These are phyloP conservation scores for Sander lucioperca DNA, from an alignment of 2,113 vertebrate species.

Conservation along the genomic window DNA sequence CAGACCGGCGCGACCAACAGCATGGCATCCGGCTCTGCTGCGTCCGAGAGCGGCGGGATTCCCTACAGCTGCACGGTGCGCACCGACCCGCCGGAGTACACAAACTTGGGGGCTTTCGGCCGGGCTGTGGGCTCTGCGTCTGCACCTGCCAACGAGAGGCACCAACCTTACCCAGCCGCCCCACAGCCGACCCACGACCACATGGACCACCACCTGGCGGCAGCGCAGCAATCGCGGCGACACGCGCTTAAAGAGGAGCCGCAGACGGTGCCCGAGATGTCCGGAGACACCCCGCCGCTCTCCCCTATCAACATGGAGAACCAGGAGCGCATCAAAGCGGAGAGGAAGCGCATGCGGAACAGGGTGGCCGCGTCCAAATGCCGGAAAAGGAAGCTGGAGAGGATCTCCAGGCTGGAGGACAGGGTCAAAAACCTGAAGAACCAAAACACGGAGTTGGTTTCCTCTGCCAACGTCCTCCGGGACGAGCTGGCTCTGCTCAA, in stretches of 20 bases:
- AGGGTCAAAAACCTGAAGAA: slow-evolving; percentile 96
- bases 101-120: slow-evolving; percentile 92
- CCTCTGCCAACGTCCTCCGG: slow-evolving; percentile 95
- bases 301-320: slow-evolving; percentile 98
- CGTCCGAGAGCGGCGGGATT: slow-evolving; percentile 77
- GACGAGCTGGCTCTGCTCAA: slow-evolving; percentile 98
- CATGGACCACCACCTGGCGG: slow-evolving; percentile 85
- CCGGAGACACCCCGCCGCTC: slow-evolving; percentile 92
- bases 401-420: slow-evolving; percentile 95
- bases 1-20: slow-evolving; percentile 72
- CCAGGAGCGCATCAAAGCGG: slow-evolving; percentile 98
- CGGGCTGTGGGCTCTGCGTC: slow-evolving; percentile 84
- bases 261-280: slow-evolving; percentile 97
- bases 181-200: slow-evolving; percentile 75
- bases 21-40: slow-evolving; percentile 73
- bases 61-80: slow-evolving; percentile 86
- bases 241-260: slow-evolving; percentile 96
- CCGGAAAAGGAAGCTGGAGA: slow-evolving; percentile 91
- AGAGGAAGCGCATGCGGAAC: slow-evolving; percentile 98
- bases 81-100: slow-evolving; percentile 93
- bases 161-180: slow-evolving; percentile 78
- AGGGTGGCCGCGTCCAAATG: slow-evolving; percentile 97
- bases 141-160: slow-evolving; percentile 74
- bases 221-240: slow-evolving; percentile 88
- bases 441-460: slow-evolving; percentile 97